Evolutionary conservation across 1,140 invertebrate species (phyloP).

Genomic region (Heliconius congener): DNA sequence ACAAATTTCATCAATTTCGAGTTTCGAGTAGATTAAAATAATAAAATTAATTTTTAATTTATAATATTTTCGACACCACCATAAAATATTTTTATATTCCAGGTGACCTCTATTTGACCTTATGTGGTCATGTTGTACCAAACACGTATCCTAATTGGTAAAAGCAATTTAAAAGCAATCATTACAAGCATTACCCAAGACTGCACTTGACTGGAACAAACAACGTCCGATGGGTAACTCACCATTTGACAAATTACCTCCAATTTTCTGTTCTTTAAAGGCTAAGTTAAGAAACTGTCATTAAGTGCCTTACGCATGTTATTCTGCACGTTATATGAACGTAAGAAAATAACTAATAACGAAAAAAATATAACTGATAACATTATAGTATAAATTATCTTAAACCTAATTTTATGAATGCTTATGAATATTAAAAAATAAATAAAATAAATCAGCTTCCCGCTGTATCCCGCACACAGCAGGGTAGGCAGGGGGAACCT

Average conservation of each 20-base stretch:
- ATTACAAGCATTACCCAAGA: conserved; percentile 33
- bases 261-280: conserved; percentile 55
- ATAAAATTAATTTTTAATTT: background rate
- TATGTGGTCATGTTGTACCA: background rate
- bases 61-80: background rate
- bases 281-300: conserved; percentile 54
- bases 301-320: conserved; percentile 32
- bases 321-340: background rate
- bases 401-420: too few species aligned
- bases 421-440: too few species aligned
- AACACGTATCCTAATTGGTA: conserved; percentile 5
- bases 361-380: too few species aligned
- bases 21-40: too few species aligned
- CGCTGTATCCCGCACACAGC: too few species aligned
- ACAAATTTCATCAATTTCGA: background rate
- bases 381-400: too few species aligned
- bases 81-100: background rate
- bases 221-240: conserved; percentile 57
- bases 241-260: conserved; percentile 60
- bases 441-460: too few species aligned
- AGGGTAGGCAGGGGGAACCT: too few species aligned
- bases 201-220: conserved; percentile 41
- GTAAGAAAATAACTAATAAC: background rate
- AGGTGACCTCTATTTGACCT: background rate
- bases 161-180: conserved; percentile 66